Base-by-base conservation (phyloP, 2,888 invertebrate genomes). In the Eupithecia vulgata region DNA sequence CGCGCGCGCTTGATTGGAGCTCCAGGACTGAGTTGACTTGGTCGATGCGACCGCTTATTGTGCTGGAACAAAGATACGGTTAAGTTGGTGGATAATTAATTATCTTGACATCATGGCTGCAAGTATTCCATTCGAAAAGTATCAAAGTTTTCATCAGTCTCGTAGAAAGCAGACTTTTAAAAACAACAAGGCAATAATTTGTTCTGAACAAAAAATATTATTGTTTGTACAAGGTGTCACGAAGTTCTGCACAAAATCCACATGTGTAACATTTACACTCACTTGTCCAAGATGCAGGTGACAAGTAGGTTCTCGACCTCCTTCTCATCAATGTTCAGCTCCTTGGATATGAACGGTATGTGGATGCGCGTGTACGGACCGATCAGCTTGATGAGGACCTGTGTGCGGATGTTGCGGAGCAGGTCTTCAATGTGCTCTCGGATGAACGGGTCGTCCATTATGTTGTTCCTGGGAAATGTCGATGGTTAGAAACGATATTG, bases 381-480 rank as follows among this genome's bases (percentile, higher is more conserved):
- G 84, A 99, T 99, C 78, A 99, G 94, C 90, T 99, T 99, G 78
- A 99, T 98, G 75, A 99, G 95, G 77, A 99, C 99, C 95, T 99
- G 98, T 5, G 99, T 99, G 80, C 99, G 95, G 85, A 99, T 99
- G 91, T 99, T 99, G 73, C 99, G 95, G 71, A 99, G 93, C 74
- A 99, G 94, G 94, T 99, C 99, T 95, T 99, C 99, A 87, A 99
- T 99, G 88, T 99, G 99, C 90, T 99, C 99, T 81, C 99, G 83
- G 77, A 99, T 99, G 92, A 99, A 99, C 0, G 98, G 99, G 94
- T 99, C 99, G 85, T 99, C 99, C 99, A 99, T 99, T 77, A 99
- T 99, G 87, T 98, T 99, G 88, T 97, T 88, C 73, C 89, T 82
- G 76, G 12, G 25, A 62, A 15, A 7, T 13, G 5, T 1, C n/a